Conservation (phyloP, 2,888 invertebrate species). For the Xestia rhomboidea region DNA sequence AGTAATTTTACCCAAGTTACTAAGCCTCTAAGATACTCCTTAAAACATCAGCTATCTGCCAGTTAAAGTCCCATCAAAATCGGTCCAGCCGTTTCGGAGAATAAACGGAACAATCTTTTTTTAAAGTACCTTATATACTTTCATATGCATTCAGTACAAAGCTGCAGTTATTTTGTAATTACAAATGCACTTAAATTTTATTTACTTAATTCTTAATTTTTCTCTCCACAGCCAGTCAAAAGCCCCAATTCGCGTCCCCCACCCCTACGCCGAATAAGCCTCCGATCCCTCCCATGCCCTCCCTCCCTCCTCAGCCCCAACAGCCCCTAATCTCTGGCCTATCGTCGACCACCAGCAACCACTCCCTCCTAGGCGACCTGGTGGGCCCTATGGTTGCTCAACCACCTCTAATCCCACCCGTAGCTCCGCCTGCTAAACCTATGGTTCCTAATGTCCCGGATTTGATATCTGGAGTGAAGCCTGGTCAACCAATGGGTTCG, state of each 20-base stretch:
- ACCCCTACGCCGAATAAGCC: slow-evolving; percentile 81
- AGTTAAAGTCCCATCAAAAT: too few relatives aligned
- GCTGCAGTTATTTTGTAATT: too few relatives aligned
- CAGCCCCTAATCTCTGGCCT: slow-evolving; percentile 53
- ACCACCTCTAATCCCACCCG: slow-evolving; percentile 65
- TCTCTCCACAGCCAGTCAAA: slow-evolving; percentile 68
- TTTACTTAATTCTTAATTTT: too few relatives aligned
- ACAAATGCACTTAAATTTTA: too few relatives aligned
- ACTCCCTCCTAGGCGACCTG: slow-evolving; percentile 60
- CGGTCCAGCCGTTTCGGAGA: too few relatives aligned
- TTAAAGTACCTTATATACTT: too few relatives aligned
- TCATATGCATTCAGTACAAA: too few relatives aligned
- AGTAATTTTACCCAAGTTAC: too few relatives aligned
- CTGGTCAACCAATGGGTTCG: slow-evolving; percentile 28
- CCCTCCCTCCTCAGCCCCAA: slow-evolving; percentile 31
- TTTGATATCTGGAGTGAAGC: slow-evolving; percentile 83
- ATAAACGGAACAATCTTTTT: too few relatives aligned
- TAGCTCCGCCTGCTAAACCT: slow-evolving; percentile 73
- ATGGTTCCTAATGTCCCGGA: slow-evolving; percentile 78
- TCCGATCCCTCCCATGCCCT: slow-evolving; percentile 83
- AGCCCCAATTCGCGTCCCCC: slow-evolving; percentile 75
- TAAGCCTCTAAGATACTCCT: too few relatives aligned
- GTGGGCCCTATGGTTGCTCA: slow-evolving; percentile 41
- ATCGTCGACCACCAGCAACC: slow-evolving; percentile 51
- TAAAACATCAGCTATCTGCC: too few relatives aligned